Percentiles rank a stretch among this genome's conserved stretches.
phyloP scores from a whole-genome alignment of 2,113 vertebrate genomes.

The Pygoscelis antarcticus region DNA sequence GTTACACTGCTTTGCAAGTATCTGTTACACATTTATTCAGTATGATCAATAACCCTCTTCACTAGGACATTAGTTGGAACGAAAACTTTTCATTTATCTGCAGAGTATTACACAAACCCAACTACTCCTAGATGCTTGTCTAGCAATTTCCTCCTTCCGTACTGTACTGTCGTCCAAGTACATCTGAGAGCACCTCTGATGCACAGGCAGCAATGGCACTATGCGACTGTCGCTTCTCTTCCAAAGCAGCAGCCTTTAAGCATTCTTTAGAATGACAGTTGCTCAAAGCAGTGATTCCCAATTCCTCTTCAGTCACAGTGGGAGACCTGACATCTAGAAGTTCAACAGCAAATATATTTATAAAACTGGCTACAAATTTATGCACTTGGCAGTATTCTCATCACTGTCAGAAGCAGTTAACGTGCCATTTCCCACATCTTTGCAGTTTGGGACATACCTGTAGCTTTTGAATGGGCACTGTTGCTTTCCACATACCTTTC shows the following conservation, averaged over 20 bases:
- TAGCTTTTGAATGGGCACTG: not conserved
- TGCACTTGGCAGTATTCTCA: not conserved
- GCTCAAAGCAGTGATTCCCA: conserved; percentile 18
- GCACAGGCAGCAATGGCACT: not conserved
- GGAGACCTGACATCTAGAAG: conserved; percentile 1
- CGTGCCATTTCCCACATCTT: not conserved
- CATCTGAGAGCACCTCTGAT: not conserved
- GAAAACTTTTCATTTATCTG: not conserved
- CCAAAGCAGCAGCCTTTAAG: not conserved
- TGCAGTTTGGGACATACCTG: not conserved
- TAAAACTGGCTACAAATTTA: not conserved
- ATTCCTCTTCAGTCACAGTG: not conserved
- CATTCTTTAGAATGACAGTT: not conserved
- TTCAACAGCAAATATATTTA: conserved; percentile 27
- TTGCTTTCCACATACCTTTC: not conserved
- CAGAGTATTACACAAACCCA: not conserved
- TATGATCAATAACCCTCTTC: not conserved
- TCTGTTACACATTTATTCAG: not conserved
- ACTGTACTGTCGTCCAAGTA: not conserved
- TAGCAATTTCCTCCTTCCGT: not conserved
- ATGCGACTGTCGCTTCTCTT: not conserved
- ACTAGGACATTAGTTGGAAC: not conserved
- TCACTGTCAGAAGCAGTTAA: not conserved
- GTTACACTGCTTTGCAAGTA: not conserved
- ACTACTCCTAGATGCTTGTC: not conserved